Base-by-base conservation (phyloP, 2,797 vertebrate genomes). In the Xiphorhynchus erythropygius region DNA sequence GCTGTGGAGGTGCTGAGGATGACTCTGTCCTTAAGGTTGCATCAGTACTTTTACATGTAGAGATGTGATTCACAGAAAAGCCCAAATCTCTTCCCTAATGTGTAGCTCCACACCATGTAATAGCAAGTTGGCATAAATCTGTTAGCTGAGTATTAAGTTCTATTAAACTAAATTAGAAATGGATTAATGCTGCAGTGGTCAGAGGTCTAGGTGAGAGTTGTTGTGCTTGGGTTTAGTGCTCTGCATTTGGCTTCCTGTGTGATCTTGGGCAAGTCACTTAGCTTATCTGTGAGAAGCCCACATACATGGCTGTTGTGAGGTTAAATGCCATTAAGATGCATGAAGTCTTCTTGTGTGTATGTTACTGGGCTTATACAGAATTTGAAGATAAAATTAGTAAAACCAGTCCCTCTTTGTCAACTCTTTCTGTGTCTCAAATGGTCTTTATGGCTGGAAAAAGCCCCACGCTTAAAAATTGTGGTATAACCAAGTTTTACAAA, bases 221-320 rank as follows among this genome's bases (percentile, higher is more conserved):
- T 32, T 57, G 41, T 14, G 37, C 65, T 68, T 2, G 1, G 52
- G n/a, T 87, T 92, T 80, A 94, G 56, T 62, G 81, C 69, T 86
- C 57, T 86, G 85, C 79, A 4, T 78, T 94, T 81, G 78, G 46
- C 68, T 92, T 96, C 84, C 91, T 84, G 42, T 81, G 92, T 59
- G 74, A 94, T 87, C 55, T 17, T 44, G 71, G 69, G 57, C 65
- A 78, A 70, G 47, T 81, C 71, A 41, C 68, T 92, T 60, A n/a
- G 49, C 67, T 87, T 55, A 23, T 37, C 60, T 55, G n/a, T 75
- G 94, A 86, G 88, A 93, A 94, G 39, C 57, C 39, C 62, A 18
- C 46, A 13, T 77, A 17, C 46, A 8, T 78, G 64, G 56, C 25
- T 27, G 46, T 60, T 87, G 56, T 52, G 87, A 87, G 35, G n/a